phyloP scores from a whole-genome alignment of 2,113 vertebrate genomes.

The Lophura nycthemera region DNA sequence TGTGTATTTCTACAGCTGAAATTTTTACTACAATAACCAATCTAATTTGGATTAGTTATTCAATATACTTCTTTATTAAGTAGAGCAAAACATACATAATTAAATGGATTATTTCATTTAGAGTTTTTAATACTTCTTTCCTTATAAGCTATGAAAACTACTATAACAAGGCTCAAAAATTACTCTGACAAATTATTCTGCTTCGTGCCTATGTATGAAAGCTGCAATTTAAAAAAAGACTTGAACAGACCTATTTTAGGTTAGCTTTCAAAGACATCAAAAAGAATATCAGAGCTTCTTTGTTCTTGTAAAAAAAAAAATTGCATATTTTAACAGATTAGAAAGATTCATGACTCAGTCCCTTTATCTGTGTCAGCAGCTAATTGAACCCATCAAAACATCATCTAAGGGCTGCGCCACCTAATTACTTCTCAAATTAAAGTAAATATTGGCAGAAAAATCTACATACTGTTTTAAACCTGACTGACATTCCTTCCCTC shows the following conservation, averaged over 20 bases:
- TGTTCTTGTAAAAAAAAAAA: slow-evolving; percentile 57
- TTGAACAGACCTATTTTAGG: slow-evolving; percentile 21
- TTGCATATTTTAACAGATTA: slow-evolving; percentile 47
- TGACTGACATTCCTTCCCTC: background rate
- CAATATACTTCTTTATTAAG: slow-evolving; percentile 6
- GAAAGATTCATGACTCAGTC: slow-evolving; percentile 56
- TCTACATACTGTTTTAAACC: background rate
- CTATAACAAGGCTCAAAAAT: slow-evolving; percentile 38
- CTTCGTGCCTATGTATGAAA: slow-evolving; percentile 62
- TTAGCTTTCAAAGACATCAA: slow-evolving; percentile 56
- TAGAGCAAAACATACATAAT: slow-evolving; percentile 15
- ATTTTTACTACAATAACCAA: slow-evolving; percentile 3
- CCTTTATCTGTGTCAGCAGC: slow-evolving; percentile 58
- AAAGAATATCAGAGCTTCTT: slow-evolving; percentile 60
- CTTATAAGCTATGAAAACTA: slow-evolving; percentile 45
- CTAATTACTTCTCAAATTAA: slow-evolving; percentile 51
- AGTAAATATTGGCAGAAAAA: slow-evolving; percentile 61
- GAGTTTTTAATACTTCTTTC: background rate
- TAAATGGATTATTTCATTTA: background rate
- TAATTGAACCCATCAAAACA: slow-evolving; percentile 75
- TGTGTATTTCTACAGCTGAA: background rate
- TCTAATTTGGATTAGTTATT: background rate
- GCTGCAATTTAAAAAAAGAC: slow-evolving; percentile 58
- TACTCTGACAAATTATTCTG: slow-evolving; percentile 56
- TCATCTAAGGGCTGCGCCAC: slow-evolving; percentile 2